These are phyloP conservation scores for Drosophila hamatofila DNA, from an alignment of 2,888 invertebrate species.

Conservation along the genomic window DNA sequence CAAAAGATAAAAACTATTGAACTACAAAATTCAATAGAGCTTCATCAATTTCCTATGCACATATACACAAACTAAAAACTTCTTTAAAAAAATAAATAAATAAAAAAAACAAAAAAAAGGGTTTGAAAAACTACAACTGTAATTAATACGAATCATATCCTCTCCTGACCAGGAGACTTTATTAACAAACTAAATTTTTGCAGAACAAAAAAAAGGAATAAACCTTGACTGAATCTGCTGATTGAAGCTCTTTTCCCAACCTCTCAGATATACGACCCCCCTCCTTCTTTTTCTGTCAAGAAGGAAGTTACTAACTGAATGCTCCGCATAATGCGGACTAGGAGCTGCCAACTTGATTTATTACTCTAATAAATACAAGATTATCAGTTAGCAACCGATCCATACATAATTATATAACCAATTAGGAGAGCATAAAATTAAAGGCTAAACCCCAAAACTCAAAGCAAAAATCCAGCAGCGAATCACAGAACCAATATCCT, in stretches of 20 bases:
- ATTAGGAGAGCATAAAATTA: conserved; percentile 70
- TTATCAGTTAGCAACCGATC: conserved; percentile 76
- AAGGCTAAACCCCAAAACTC: conserved; percentile 48
- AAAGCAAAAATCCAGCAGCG: conserved; percentile 31
- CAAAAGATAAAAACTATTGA: too few relatives aligned
- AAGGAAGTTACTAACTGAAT: not conserved
- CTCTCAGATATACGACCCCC: not conserved
- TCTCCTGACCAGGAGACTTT: conserved; percentile 65
- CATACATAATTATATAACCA: conserved; percentile 76
- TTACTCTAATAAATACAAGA: conserved; percentile 80
- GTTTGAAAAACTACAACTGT: conserved; percentile 50
- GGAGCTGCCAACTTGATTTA: conserved; percentile 69
- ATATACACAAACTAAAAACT: conserved; percentile 15
- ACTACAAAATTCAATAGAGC: too few relatives aligned
- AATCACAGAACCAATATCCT: conserved; percentile 39
- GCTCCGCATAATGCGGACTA: conserved; percentile 20
- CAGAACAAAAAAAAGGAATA: conserved; percentile 18
- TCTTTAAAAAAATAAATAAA: too few relatives aligned
- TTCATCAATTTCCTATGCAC: not conserved
- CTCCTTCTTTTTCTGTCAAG: not conserved
- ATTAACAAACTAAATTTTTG: conserved; percentile 57
- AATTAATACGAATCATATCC: conserved; percentile 72
- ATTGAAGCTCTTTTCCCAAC: not conserved
- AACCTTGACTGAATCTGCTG: conserved; percentile 30
- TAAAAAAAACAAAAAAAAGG: not conserved